phyloP scores from a whole-genome alignment of 2,888 invertebrate genomes.

The Trisateles emortualis region DNA sequence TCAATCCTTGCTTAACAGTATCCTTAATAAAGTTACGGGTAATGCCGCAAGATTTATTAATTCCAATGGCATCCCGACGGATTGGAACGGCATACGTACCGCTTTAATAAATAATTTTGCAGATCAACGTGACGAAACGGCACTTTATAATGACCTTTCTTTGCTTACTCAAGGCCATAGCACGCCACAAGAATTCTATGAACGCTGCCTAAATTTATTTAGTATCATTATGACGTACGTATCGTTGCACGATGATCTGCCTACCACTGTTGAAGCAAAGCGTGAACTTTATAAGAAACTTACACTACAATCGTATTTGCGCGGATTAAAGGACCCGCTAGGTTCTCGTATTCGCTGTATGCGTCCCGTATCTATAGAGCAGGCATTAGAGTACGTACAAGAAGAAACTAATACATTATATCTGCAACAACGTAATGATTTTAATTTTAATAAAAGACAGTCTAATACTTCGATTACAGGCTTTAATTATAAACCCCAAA shows the following conservation, averaged over 20 bases:
- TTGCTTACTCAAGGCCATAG: slow-evolving; percentile 7
- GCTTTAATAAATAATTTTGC: slow-evolving; percentile 27
- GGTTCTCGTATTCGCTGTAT: slow-evolving; percentile 13
- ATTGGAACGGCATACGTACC: slow-evolving; percentile 9
- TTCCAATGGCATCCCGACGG: slow-evolving; percentile 13
- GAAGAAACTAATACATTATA: slow-evolving; percentile 29
- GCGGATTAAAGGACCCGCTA: slow-evolving; percentile 20
- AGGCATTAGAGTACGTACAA: slow-evolving; percentile 28
- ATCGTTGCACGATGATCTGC: slow-evolving; percentile 12
- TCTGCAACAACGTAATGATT: slow-evolving; percentile 22
- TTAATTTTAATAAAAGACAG: not conserved
- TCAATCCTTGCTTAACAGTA: too few species aligned
- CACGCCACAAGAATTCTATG: slow-evolving; percentile 25
- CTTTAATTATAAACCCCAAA: too few species aligned
- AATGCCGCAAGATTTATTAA: too few species aligned
- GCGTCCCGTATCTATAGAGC: slow-evolving; percentile 17
- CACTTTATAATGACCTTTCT: slow-evolving; percentile 3
- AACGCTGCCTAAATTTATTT: slow-evolving; percentile 7
- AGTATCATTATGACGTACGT: slow-evolving; percentile 21
- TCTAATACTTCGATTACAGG: too few species aligned
- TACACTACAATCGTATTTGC: slow-evolving; percentile 11
- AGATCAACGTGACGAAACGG: slow-evolving; percentile 17
- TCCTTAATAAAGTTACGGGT: not conserved
- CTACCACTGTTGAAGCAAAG: slow-evolving; percentile 17
- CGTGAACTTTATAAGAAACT: slow-evolving; percentile 1